Evolutionary conservation across 2,797 vertebrate species (phyloP), one percentile per base, ranked within the genome.

Genomic region (Cossypha niveicapilla): DNA sequence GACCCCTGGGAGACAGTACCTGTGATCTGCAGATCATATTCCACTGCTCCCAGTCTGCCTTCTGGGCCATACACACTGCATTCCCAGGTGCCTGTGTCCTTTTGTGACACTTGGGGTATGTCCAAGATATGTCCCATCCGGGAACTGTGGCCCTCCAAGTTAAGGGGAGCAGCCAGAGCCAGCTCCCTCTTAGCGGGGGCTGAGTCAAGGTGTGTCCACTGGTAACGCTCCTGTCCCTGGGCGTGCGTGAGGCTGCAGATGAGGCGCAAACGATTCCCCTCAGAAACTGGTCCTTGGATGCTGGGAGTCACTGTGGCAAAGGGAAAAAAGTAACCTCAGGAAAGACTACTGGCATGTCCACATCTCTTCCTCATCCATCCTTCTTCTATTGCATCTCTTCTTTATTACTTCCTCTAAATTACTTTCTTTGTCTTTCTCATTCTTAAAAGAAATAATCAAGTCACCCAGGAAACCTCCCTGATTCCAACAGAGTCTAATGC

Each of bases 21-120:
- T 94, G 86, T 93, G 56, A 94, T 95, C 74, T 94, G 94, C 74
- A 97, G 82, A 18, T n/a, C 53, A 3, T 97, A 95, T 10, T 92
- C 34, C 65, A 70, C 93, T 21, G 94, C 89, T 91, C 90, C 96
- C 66, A 96, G 86, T 18, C 45, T 95, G 42, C 94, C 95, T 63
- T 92, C 90, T 41, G 95, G 88, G 28, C 93, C 88, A 7, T 90
- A 6, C 6, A 97, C 54, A 6, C 90, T 94, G 80, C 97, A 97
- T 50, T 97, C 92, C 97, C 97, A 97, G 4, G 15, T 95, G 54
- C 96, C 97, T 0, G 0, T 66, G 37, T 97, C 94, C 54, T 84
- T 80, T 22, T 82, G 92, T 58, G 94, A 96, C 80, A 97, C 96
- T 7, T 4, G 83, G 34, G 19, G 6, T 71, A 97, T 94, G 61